phyloP scores from a whole-genome alignment of 92 coral and sea anemone genomes.

The Umimayanthus chanpuru region DNA sequence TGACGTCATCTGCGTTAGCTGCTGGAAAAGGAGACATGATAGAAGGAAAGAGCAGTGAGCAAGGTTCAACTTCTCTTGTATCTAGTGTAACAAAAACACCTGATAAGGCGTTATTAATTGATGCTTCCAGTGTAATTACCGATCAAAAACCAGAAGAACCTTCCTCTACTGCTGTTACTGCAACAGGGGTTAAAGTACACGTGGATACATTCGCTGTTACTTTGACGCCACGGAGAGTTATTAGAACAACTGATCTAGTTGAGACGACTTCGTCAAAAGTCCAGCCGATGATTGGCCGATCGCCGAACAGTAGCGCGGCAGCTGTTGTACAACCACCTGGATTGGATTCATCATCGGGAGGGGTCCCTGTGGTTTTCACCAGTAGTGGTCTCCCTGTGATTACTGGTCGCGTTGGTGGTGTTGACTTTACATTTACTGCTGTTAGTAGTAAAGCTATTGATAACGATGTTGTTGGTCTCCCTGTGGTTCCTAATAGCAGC shows the following conservation, averaged over 20 bases:
- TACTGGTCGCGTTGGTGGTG: not conserved
- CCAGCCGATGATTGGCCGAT: not conserved
- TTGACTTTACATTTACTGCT: not conserved
- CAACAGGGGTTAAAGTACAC: not conserved
- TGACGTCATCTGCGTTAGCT: not conserved
- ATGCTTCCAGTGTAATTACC: not conserved
- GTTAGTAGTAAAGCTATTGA: not conserved
- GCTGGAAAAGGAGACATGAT: not conserved
- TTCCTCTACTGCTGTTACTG: not conserved
- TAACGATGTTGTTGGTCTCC: not conserved
- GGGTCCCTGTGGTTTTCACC: not conserved
- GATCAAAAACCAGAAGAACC: not conserved
- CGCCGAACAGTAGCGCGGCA: not conserved
- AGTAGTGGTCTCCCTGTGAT: not conserved
- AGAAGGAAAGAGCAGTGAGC: not conserved
- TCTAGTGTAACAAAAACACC: not conserved
- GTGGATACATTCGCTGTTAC: not conserved
- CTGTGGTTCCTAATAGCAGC: conserved; percentile 4
- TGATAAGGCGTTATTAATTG: not conserved
- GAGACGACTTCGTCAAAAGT: not conserved
- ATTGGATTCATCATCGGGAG: not conserved
- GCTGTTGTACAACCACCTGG: not conserved
- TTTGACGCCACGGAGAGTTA: not conserved
- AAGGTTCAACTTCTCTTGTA: not conserved
- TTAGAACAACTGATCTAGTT: not conserved